These are phyloP conservation scores for Harmothoe impar DNA, from an alignment of 2,888 invertebrate species.

Conservation along the genomic window DNA sequence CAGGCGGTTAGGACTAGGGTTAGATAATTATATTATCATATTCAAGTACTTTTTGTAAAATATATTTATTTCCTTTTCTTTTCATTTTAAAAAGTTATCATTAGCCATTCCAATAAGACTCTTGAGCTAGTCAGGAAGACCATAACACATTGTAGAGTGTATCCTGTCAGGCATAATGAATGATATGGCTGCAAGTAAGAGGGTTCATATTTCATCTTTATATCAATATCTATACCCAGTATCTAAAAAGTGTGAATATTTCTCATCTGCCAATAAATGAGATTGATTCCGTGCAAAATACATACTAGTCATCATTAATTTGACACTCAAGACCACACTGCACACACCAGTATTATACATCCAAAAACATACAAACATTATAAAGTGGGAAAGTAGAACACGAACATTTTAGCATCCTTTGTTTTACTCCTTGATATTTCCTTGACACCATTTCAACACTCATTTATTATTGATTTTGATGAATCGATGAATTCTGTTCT, in stretches of 20 bases:
- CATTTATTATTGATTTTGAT: conserved; percentile 41
- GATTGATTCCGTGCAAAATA: not conserved
- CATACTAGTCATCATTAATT: not conserved
- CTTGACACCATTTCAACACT: not conserved
- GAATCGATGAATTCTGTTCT: conserved; percentile 59
- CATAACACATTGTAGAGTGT: not conserved
- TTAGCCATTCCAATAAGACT: too few species aligned
- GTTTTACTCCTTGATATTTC: not conserved
- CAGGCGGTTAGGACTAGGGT: too few species aligned
- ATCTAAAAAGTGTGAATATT: not conserved
- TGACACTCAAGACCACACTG: not conserved
- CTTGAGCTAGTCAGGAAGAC: not conserved
- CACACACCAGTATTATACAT: not conserved
- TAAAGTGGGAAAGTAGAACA: not conserved
- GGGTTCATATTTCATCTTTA: not conserved
- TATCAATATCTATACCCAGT: not conserved
- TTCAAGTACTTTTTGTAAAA: too few species aligned
- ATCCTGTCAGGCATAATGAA: not conserved
- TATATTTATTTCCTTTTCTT: too few species aligned
- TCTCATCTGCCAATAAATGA: conserved; percentile 40
- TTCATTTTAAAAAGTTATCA: too few species aligned
- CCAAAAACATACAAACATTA: not conserved
- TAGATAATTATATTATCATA: too few species aligned
- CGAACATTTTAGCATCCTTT: not conserved
- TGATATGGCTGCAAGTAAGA: not conserved